Conservation (phyloP, 2,888 invertebrate genomes). For the Sarcophaga rosellei region DNA sequence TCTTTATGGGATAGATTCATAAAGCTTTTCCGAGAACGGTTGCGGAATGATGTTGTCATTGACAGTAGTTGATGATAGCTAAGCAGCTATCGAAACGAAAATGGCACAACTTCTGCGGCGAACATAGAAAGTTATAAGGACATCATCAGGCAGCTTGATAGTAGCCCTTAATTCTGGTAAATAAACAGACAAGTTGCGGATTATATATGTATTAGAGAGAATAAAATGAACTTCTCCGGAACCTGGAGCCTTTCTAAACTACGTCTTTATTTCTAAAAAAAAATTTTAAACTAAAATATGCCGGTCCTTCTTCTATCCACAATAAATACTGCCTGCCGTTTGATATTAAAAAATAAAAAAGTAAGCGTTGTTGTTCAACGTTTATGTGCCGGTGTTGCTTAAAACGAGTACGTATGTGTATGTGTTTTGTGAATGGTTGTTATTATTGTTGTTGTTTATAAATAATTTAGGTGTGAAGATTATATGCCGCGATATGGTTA, state of each 20-base stretch:
- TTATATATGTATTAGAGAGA: too few species aligned
- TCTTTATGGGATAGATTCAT: too few species aligned
- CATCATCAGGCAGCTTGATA: too few species aligned
- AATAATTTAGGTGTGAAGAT: slow-evolving; percentile 72
- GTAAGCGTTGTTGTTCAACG: not conserved
- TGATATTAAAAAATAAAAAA: not conserved
- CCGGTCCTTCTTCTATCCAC: slow-evolving; percentile 17
- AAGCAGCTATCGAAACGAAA: too few species aligned
- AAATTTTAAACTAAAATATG: slow-evolving; percentile 13
- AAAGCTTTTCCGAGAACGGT: too few species aligned
- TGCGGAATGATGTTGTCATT: too few species aligned
- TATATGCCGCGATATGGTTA: slow-evolving; percentile 71
- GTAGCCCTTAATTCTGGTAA: too few species aligned
- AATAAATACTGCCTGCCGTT: slow-evolving; percentile 17
- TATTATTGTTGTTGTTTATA: slow-evolving; percentile 63
- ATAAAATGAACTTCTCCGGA: too few species aligned
- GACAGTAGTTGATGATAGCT: too few species aligned
- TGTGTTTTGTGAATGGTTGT: slow-evolving; percentile 27
- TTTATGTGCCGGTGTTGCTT: not conserved
- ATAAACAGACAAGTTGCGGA: too few species aligned
- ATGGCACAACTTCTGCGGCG: too few species aligned
- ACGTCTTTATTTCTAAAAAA: slow-evolving; percentile 38
- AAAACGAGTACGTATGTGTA: not conserved
- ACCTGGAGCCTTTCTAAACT: not conserved
- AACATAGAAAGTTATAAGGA: too few species aligned